Evolutionary conservation across 1,140 invertebrate species (phyloP).

Genomic region (Asobara japonica): DNA sequence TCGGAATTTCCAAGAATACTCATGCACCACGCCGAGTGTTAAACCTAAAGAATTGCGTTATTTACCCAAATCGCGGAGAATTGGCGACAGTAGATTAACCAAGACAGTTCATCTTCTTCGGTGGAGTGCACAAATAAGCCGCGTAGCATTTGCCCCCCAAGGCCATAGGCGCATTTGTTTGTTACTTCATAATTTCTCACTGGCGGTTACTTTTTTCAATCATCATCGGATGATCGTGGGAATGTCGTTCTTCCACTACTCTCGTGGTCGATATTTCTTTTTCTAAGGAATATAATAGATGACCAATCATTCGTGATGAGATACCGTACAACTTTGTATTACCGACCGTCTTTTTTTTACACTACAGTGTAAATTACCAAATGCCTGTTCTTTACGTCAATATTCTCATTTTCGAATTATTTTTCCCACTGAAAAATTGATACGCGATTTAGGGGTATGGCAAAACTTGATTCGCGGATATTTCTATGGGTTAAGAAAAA

Average conservation of each 20-base stretch:
- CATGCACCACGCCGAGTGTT: too few relatives aligned
- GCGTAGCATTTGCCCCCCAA: background rate
- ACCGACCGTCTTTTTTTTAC: background rate
- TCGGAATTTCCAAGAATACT: too few relatives aligned
- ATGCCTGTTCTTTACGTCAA: too few relatives aligned
- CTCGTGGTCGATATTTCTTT: constrained; percentile 22
- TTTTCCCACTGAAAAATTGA: too few relatives aligned
- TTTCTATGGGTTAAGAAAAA: too few relatives aligned
- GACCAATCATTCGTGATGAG: constrained; percentile 3
- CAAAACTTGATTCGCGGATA: too few relatives aligned
- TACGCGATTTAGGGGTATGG: too few relatives aligned
- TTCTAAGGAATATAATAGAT: constrained; percentile 9
- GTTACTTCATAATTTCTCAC: constrained; percentile 51
- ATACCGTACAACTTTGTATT: background rate
- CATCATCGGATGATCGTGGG: constrained; percentile 36
- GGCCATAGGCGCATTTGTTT: constrained; percentile 50
- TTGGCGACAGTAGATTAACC: background rate
- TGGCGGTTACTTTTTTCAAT: constrained; percentile 22
- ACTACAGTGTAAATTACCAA: too few relatives aligned
- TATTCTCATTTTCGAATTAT: too few relatives aligned
- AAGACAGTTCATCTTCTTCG: background rate
- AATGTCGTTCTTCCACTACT: constrained; percentile 33
- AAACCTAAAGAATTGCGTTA: too few relatives aligned
- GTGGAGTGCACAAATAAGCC: constrained; percentile 11
- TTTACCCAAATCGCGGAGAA: background rate